Evolutionary conservation across 2,888 invertebrate genomes (phyloP), one percentile per base, ranked within the genome.

Genomic region (Diloba caeruleocephala): DNA sequence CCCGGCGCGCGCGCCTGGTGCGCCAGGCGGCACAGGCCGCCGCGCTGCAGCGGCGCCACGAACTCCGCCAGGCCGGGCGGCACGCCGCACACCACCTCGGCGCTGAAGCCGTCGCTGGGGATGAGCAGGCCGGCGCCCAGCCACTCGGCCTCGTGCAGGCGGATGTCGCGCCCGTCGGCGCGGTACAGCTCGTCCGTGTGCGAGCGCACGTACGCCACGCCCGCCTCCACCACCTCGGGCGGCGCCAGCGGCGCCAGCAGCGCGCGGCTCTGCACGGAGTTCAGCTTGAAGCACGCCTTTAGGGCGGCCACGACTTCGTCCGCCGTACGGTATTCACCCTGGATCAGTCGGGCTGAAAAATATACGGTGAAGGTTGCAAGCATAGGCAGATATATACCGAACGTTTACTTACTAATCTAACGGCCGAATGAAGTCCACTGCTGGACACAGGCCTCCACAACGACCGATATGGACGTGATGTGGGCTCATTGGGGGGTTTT

Each of bases 71-170:
- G 93, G 0, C 98, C 98, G 0, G 98, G 98, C 23, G 99, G 99
- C 51, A 99, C 97, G 34, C 99, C 99, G 57, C 97, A 95, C 42
- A 98, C 98, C 50, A 98, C 98, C 89, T 99, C 99, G 82, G 98
- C 98, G 81, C 98, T 98, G 92, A 98, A 99, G 13, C 99, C 99
- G 90, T 99, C 99, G 82, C 99, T 99, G 0, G 99, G 99, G 50
- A 99, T 95, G 37, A 99, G 93, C 71, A 99, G 96, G 0, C 98
- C 98, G 48, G 99, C 94, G 76, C 97, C 97, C 31, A 99, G 95
- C 75, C 97, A 97, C 21, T 97, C 96, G 82, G 99, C 98, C 88
- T 99, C 99, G 81, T 99, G 98, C 42, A 99, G 89, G 0, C 97
- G 95, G 55, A 98, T 94, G 87, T 98, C 97, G 9, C 98, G 95